Base-by-base conservation (phyloP, 2,888 invertebrate genomes). In the Lithophane socia region DNA sequence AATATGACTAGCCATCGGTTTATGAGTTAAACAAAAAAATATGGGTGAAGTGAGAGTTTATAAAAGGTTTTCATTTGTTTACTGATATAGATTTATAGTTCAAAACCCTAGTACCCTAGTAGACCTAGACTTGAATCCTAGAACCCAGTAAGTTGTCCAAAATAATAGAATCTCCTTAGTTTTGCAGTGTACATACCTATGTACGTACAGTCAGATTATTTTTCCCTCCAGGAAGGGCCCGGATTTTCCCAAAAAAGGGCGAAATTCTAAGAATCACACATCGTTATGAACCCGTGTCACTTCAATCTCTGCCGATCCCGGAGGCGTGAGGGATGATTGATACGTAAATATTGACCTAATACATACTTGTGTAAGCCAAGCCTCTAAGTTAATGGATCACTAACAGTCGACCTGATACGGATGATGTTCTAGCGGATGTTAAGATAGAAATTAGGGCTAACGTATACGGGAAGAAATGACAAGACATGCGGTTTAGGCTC, bases 331-430 rank as follows among this genome's bases (percentile, higher is more conserved):
- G 56, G 60, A 78, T 86, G 83, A 86, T 87, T 86, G 81, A 86
- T 86, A 73, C 66, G 61, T 80, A 78, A 80, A 87, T 75, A 78
- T 87, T 85, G 83, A 81, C 80, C 47, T 56, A 69, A 69, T 64
- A 64, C 37, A 69, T 61, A 69, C 61, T 70, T 37, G 49, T 73
- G 86, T 71, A 83, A 85, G 80, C 37, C 65, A 80, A 85, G 68
- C 77, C 63, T 76, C 65, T 75, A 65, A 37, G 72, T 69, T 87
- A 88, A 86, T 86, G 86, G 88, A 86, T 82, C 76, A 54, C 84
- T 86, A 83, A 80, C 77, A 73, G 78, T 60, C 24, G 63, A 66
- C 61, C 60, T 76, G 67, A 77, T 79, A 83, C 37, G 37, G 52
- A 52, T 54, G 75, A 73, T 86, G 79, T 79, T 73, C 44, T 78